Percentiles rank a stretch among this genome's conserved stretches.
Evolutionary conservation across 2,797 vertebrate species (phyloP).

Genomic region (Cossypha polioptera): DNA sequence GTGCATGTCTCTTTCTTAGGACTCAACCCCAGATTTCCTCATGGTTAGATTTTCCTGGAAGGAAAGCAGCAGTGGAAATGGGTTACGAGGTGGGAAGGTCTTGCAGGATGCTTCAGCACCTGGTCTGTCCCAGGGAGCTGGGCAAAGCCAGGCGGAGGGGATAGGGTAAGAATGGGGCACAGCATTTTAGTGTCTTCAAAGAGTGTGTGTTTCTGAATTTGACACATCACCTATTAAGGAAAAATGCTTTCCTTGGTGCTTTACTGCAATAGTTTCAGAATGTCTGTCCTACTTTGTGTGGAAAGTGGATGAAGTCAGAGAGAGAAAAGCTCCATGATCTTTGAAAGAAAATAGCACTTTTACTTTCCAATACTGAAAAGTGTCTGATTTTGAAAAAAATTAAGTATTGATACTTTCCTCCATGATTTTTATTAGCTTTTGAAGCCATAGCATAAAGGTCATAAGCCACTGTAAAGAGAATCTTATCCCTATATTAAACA

Average conservation of each 20-base stretch:
- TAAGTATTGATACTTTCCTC: not conserved
- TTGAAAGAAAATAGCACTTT: not conserved
- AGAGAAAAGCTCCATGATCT: not conserved
- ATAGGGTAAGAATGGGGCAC: not conserved
- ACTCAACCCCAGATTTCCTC: not conserved
- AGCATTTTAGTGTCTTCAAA: not conserved
- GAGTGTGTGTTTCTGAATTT: not conserved
- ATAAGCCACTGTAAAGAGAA: not conserved
- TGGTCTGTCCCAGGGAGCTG: not conserved
- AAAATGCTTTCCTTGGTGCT: not conserved
- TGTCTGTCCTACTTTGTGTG: not conserved
- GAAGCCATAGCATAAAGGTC: not conserved
- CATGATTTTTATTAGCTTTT: not conserved
- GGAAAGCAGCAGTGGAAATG: not conserved
- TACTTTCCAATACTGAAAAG: not conserved
- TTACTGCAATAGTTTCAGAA: not conserved
- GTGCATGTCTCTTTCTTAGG: not conserved
- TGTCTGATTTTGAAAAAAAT: not conserved
- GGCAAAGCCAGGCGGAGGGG: not conserved
- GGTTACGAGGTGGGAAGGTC: not conserved
- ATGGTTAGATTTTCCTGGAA: not conserved
- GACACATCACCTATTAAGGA: not conserved
- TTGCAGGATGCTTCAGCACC: fast-evolving
- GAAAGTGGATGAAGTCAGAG: not conserved
- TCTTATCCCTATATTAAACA: not conserved